phyloP scores from a whole-genome alignment of 1,140 invertebrate genomes.

The Aphaenogaster ashmeadi region DNA sequence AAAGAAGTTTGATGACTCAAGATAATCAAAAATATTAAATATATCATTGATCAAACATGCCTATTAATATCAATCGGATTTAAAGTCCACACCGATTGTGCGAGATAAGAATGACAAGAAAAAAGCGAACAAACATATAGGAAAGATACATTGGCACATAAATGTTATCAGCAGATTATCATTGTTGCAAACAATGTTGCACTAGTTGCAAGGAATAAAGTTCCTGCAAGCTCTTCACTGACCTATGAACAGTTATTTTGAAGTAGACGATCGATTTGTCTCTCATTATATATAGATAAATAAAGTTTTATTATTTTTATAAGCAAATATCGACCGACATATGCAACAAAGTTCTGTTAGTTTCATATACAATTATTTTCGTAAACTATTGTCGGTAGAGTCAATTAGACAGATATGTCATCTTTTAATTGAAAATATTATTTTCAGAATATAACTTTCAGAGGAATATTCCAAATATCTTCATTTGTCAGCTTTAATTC shows the following conservation, averaged over 20 bases:
- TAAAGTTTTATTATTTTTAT: not conserved
- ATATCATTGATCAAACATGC: conserved; percentile 57
- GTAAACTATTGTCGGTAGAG: not conserved
- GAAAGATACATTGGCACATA: conserved; percentile 27
- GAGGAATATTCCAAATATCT: not conserved
- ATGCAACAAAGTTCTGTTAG: not conserved
- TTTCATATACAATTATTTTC: not conserved
- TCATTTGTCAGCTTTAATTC: not conserved
- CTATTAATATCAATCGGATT: conserved; percentile 63
- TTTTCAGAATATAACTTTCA: not conserved
- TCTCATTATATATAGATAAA: not conserved
- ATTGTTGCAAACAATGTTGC: conserved; percentile 9
- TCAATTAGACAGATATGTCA: not conserved
- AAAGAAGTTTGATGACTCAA: not conserved
- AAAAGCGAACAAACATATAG: conserved; percentile 4
- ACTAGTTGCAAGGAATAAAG: conserved; percentile 17
- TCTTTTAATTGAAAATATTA: not conserved
- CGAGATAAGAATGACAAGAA: conserved; percentile 50
- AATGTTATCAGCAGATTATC: conserved; percentile 55
- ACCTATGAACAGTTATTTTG: conserved; percentile 40
- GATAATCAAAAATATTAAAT: conserved; percentile 27
- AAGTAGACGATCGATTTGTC: not conserved
- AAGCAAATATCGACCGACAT: not conserved
- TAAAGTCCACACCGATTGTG: conserved; percentile 47
- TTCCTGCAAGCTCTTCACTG: conserved; percentile 11